Percentiles rank a stretch among this genome's conserved stretches.
Conservation (phyloP, 2,113 vertebrate species). For the Pyxicephalus adspersus region DNA sequence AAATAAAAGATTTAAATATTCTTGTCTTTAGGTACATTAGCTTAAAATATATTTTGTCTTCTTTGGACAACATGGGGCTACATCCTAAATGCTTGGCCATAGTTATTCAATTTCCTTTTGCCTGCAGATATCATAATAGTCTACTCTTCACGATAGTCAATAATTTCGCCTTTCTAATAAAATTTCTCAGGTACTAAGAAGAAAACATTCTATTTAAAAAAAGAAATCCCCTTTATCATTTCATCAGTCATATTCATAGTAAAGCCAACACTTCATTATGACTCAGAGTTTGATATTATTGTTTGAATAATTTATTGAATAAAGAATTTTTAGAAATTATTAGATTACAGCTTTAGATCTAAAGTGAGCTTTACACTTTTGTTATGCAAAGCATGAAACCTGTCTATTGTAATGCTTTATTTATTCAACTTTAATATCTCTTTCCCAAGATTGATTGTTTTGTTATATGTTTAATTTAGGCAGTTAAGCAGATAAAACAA, state of each 20-base stretch:
- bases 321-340: neutral
- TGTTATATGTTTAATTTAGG: conserved; percentile 22
- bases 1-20: too few relatives aligned
- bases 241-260: neutral
- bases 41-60: too few relatives aligned
- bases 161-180: too few relatives aligned
- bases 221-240: neutral
- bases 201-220: too few relatives aligned
- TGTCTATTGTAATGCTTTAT: conserved; percentile 26
- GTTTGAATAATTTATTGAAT: conserved; percentile 9
- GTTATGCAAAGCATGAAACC: neutral
- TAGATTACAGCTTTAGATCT: neutral
- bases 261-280: neutral
- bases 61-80: too few relatives aligned
- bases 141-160: too few relatives aligned
- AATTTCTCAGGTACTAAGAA: too few relatives aligned
- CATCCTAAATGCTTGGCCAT: too few relatives aligned
- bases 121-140: too few relatives aligned
- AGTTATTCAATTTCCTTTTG: too few relatives aligned
- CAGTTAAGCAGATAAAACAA: conserved; percentile 30
- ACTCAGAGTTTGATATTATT: neutral
- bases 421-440: conserved; percentile 13
- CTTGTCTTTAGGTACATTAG: too few relatives aligned
- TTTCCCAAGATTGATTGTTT: conserved; percentile 52
- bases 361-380: conserved; percentile 1